Conservation (phyloP, 2,797 vertebrate genomes). For the Amazona finschi region DNA sequence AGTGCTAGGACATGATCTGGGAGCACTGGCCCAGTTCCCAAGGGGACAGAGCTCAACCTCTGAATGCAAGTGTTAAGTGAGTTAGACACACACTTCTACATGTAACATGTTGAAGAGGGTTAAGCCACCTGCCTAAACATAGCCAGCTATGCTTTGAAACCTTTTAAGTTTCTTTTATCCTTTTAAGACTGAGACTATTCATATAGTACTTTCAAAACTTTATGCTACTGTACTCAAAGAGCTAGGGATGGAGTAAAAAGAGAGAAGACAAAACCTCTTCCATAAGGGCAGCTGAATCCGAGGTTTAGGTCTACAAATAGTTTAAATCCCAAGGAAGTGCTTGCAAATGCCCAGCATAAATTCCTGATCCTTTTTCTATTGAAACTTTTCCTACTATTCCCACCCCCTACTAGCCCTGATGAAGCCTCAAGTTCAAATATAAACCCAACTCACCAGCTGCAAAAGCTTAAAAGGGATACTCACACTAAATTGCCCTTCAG, state of each 20-base stretch:
- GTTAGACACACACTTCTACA: neutral
- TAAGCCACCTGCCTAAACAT: neutral
- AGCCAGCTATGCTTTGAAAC: neutral
- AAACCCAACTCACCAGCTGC: slow-evolving; percentile 6
- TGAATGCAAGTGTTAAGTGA: neutral
- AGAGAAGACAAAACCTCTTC: neutral
- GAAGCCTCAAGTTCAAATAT: neutral
- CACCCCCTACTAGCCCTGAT: neutral
- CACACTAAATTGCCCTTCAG: neutral
- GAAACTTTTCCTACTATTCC: neutral
- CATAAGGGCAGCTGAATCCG: neutral
- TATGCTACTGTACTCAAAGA: neutral
- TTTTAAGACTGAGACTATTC: neutral
- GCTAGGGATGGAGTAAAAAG: neutral
- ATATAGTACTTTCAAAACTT: slow-evolving; percentile 13
- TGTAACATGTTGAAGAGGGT: neutral
- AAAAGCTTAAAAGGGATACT: slow-evolving; percentile 31
- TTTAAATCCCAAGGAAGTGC: slow-evolving; percentile 31
- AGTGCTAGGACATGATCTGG: neutral
- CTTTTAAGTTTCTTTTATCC: neutral
- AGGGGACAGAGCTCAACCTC: neutral
- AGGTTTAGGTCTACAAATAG: slow-evolving; percentile 26
- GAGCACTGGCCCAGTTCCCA: neutral
- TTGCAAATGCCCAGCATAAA: neutral
- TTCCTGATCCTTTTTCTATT: neutral